A percentile compares a stretch with the other conserved stretches of the same genome.
Evolutionary conservation across 2,113 vertebrate genomes (phyloP).

Genomic region (Chinchilla lanigera): DNA sequence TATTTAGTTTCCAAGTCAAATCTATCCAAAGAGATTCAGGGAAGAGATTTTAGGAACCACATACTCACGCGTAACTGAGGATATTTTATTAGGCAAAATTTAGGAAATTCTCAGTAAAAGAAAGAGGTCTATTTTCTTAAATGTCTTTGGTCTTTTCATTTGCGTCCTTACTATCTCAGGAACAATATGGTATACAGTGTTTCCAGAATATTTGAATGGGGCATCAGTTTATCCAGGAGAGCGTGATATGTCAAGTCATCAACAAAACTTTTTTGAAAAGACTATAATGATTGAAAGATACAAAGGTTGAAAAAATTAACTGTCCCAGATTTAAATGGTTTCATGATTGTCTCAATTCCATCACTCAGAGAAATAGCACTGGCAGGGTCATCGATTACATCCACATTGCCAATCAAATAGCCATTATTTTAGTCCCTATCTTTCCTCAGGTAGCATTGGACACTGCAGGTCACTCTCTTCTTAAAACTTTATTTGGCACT

Average conservation of each 20-base stretch:
- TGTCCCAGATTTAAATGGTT: not conserved
- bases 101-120: not conserved
- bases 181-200: not conserved
- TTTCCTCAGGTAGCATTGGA: not conserved
- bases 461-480: not conserved
- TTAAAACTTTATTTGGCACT: slow-evolving; percentile 10
- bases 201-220: not conserved
- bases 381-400: not conserved
- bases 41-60: not conserved
- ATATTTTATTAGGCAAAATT: not conserved
- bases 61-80: not conserved
- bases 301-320: not conserved
- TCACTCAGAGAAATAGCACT: not conserved
- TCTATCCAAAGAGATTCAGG: not conserved
- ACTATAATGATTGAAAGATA: not conserved
- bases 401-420: not conserved
- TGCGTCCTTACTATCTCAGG: not conserved
- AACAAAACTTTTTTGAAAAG: not conserved
- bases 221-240: not conserved
- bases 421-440: not conserved
- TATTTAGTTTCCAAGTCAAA: slow-evolving; percentile 22
- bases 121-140: not conserved
- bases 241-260: not conserved
- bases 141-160: slow-evolving; percentile 22
- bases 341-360: not conserved